Conservation (phyloP, 2,888 invertebrate genomes). For the Neocrepidodera transversa region DNA sequence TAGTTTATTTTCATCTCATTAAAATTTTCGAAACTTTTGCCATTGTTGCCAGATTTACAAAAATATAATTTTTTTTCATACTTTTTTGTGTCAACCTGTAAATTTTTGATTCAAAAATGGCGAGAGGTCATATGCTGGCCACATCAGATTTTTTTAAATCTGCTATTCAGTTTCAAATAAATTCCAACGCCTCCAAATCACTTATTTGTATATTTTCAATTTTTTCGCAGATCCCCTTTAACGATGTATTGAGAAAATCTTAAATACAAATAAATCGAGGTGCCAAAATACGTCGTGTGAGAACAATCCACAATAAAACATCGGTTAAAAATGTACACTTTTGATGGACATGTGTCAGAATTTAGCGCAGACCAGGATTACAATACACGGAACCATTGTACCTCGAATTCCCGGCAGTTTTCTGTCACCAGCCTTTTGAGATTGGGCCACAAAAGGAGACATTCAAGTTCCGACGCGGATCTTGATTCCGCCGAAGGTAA, state of each 20-base stretch:
- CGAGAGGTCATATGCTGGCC: too few relatives aligned
- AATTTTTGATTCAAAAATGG: too few relatives aligned
- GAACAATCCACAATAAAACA: slow-evolving; percentile 16
- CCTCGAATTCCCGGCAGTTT: slow-evolving; percentile 56
- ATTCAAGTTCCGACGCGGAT: slow-evolving; percentile 52
- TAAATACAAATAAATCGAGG: slow-evolving; percentile 13
- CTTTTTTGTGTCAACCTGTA: too few relatives aligned
- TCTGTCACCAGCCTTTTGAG: slow-evolving; percentile 58
- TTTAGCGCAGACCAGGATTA: slow-evolving; percentile 42
- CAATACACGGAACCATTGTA: slow-evolving; percentile 45
- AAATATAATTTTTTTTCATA: too few relatives aligned
- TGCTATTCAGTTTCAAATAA: too few relatives aligned
- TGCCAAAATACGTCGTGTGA: slow-evolving; percentile 20
- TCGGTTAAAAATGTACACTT: slow-evolving; percentile 47
- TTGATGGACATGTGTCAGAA: slow-evolving; percentile 48
- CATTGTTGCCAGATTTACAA: too few relatives aligned
- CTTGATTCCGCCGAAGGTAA: slow-evolving; percentile 54
- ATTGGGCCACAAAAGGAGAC: slow-evolving; percentile 52
- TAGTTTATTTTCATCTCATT: too few relatives aligned
- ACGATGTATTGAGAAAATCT: background rate
- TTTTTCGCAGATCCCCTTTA: slow-evolving; percentile 8
- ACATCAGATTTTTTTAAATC: too few relatives aligned
- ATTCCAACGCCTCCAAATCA: too few relatives aligned
- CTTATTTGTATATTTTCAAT: too few relatives aligned
- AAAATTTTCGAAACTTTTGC: too few relatives aligned